Evolutionary conservation across 2,113 vertebrate species (phyloP).

Genomic region (Notechis scutatus): DNA sequence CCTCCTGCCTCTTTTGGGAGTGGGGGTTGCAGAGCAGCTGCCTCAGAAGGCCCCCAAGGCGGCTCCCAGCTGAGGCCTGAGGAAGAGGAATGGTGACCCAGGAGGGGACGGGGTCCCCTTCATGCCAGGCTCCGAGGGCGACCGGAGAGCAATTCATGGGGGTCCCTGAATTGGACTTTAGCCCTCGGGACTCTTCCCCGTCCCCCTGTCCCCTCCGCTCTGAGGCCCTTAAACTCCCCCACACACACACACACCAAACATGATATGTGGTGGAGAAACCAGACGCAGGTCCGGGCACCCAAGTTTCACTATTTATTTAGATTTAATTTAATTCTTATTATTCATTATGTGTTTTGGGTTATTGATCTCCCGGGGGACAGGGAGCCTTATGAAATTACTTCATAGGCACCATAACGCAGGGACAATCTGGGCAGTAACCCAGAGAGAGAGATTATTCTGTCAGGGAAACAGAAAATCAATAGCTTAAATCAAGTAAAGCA

Average conservation of each 20-base stretch:
- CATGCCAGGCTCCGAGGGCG: not conserved
- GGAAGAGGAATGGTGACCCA: not conserved
- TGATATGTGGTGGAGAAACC: not conserved
- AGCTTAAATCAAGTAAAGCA: not conserved
- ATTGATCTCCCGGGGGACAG: not conserved
- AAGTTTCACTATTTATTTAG: not conserved
- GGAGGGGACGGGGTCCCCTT: not conserved
- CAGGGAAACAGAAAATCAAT: not conserved
- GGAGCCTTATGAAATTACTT: not conserved
- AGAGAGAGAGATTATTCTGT: not conserved
- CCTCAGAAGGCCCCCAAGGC: not conserved
- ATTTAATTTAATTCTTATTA: not conserved
- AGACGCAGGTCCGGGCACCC: not conserved
- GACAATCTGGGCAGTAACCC: not conserved
- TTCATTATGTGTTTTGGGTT: not conserved
- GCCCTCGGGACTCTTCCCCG: not conserved
- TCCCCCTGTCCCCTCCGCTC: not conserved
- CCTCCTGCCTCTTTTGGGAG: not conserved
- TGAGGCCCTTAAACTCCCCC: not conserved
- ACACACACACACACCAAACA: too few species aligned
- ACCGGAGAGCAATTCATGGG: not conserved
- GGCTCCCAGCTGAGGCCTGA: not conserved
- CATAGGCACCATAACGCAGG: not conserved
- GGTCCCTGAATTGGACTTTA: not conserved
- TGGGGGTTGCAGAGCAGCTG: not conserved